Percentiles rank a stretch among this genome's conserved stretches.
These are phyloP conservation scores for Calephelis nemesis DNA, from an alignment of 1,140 invertebrate genomes.

Conservation along the genomic window DNA sequence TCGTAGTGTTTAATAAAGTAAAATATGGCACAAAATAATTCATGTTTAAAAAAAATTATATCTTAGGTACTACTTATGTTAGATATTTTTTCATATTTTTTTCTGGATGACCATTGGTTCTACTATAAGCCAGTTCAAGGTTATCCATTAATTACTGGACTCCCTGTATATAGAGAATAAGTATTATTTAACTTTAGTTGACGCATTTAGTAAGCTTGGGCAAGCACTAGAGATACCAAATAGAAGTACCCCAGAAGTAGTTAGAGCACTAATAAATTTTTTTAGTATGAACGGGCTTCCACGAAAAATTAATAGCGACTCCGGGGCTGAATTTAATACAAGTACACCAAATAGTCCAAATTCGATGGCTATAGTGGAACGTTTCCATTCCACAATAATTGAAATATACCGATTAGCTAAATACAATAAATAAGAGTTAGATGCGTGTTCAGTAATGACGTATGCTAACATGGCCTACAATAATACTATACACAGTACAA, in stretches of 20 bases:
- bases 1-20: too few relatives aligned
- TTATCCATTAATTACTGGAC: too few relatives aligned
- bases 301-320: constrained; percentile 27
- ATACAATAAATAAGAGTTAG: constrained; percentile 34
- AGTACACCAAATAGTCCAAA: constrained; percentile 36
- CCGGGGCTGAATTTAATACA: neutral
- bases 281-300: constrained; percentile 21
- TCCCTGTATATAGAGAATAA: too few relatives aligned
- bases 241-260: too few relatives aligned
- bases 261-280: constrained; percentile 27
- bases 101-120: too few relatives aligned
- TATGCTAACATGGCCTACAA: constrained; percentile 43
- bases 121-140: too few relatives aligned
- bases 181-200: constrained; percentile 7
- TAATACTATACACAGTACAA: constrained; percentile 34
- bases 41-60: too few relatives aligned
- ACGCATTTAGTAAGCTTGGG: constrained; percentile 34
- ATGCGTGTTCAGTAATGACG: constrained; percentile 33
- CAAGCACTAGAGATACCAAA: constrained; percentile 30
- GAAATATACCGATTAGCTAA: constrained; percentile 38
- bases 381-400: constrained; percentile 39
- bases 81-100: too few relatives aligned
- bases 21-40: too few relatives aligned
- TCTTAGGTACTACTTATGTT: too few relatives aligned
- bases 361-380: constrained; percentile 34